Percentiles rank a stretch among this genome's conserved stretches.
phyloP scores from a whole-genome alignment of 2,113 vertebrate genomes.

The Elgaria multicarinata region DNA sequence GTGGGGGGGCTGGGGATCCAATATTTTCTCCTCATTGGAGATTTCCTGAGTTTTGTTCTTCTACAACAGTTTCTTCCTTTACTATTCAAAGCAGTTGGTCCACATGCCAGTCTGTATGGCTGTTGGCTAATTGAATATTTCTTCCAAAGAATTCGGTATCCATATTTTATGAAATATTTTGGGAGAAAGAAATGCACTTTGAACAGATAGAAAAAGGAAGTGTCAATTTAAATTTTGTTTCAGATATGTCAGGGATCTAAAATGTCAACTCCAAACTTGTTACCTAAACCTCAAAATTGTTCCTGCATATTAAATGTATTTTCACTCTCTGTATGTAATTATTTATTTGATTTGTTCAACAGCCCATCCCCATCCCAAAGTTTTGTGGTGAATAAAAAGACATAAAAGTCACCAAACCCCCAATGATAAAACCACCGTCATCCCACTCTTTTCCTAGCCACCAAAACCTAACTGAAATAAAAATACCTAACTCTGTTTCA shows the following conservation, averaged over 20 bases:
- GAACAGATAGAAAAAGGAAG: not conserved
- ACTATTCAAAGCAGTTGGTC: not conserved
- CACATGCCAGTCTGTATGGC: not conserved
- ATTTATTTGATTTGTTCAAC: not conserved
- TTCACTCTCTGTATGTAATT: not conserved
- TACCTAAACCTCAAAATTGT: not conserved
- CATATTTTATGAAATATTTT: not conserved
- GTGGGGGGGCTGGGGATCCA: slow-evolving; percentile 3
- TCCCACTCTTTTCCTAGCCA: not conserved
- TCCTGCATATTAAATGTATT: not conserved
- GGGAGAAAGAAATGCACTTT: not conserved
- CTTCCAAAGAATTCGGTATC: not conserved
- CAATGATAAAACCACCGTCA: not conserved
- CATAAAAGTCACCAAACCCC: not conserved
- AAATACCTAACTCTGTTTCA: not conserved
- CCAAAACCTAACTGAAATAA: not conserved
- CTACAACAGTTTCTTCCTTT: not conserved
- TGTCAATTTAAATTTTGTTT: slow-evolving; percentile 14
- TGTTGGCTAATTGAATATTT: not conserved
- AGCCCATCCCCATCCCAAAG: not conserved
- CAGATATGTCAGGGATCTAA: not conserved
- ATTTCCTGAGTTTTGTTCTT: not conserved
- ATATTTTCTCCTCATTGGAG: not conserved
- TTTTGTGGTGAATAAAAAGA: not conserved
- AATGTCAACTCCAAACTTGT: not conserved